Evolutionary conservation across 2,113 vertebrate species (phyloP).

Genomic region (Paradisaea rubra): DNA sequence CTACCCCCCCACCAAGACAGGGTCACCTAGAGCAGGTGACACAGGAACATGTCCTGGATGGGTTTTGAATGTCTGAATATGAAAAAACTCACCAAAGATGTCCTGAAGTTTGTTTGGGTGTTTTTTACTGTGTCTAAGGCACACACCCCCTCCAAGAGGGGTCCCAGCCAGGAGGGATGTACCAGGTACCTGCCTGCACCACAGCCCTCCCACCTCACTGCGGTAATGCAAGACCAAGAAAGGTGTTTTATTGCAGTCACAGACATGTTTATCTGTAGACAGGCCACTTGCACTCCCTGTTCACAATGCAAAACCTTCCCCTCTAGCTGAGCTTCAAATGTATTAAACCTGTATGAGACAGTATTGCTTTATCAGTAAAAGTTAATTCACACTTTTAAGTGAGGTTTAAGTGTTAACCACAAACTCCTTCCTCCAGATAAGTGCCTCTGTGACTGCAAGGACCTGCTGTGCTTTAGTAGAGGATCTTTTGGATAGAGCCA

Average conservation of each 20-base stretch:
- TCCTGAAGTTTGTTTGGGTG: not conserved
- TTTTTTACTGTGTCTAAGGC: not conserved
- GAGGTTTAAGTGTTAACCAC: not conserved
- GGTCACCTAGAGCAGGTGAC: not conserved
- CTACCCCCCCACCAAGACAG: not conserved
- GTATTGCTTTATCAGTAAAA: not conserved
- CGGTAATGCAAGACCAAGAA: too few relatives aligned
- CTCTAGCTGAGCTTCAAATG: not conserved
- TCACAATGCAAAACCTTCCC: not conserved
- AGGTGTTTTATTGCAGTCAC: not conserved
- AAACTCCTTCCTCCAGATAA: not conserved
- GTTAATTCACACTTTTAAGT: not conserved
- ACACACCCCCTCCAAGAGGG: fast-evolving
- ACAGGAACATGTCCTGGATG: not conserved
- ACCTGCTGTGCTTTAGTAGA: not conserved
- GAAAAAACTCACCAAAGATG: not conserved
- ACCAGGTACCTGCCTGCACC: not conserved
- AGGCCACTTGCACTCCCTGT: not conserved
- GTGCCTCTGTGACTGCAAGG: not conserved
- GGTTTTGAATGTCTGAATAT: not conserved
- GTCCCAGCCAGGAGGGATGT: not conserved
- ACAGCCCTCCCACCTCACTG: not conserved
- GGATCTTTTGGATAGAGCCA: not conserved
- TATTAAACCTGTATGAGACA: not conserved
- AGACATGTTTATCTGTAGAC: not conserved